Evolutionary conservation across 2,113 vertebrate genomes (phyloP).

Genomic region (Larimichthys crocea): DNA sequence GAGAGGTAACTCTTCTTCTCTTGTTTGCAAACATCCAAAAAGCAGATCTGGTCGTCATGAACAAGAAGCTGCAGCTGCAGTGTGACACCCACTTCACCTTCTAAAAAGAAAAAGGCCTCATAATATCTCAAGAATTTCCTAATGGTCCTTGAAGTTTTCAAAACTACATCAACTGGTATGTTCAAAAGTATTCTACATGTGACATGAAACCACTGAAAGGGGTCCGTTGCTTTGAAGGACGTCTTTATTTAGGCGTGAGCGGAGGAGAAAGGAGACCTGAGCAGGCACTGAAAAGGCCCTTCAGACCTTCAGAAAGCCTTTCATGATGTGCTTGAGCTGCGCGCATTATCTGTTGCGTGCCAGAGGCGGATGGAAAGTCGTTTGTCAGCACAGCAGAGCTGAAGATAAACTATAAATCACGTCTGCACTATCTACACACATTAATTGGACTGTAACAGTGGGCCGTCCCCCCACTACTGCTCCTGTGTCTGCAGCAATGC

Average conservation of each 20-base stretch:
- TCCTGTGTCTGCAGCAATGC: constrained; percentile 47
- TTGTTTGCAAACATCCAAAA: background rate
- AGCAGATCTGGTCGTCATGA: background rate
- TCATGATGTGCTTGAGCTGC: constrained; percentile 74
- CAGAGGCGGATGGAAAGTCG: constrained; percentile 59
- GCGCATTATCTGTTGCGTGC: constrained; percentile 69
- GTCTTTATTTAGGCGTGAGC: constrained; percentile 70
- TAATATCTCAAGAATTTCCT: constrained; percentile 65
- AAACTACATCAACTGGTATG: constrained; percentile 48
- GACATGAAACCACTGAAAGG: constrained; percentile 49
- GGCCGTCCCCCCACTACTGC: constrained; percentile 37
- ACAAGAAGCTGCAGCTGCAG: constrained; percentile 50
- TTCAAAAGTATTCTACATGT: constrained; percentile 48
- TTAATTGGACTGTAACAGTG: constrained; percentile 81
- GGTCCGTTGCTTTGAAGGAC: constrained; percentile 57
- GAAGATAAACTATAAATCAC: constrained; percentile 76
- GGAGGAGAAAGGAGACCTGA: constrained; percentile 47
- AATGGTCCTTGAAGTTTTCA: constrained; percentile 69
- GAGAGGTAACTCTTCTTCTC: constrained; percentile 7
- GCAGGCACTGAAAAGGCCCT: constrained; percentile 37
- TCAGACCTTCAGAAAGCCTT: constrained; percentile 46
- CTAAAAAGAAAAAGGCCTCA: constrained; percentile 39
- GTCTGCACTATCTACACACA: constrained; percentile 74
- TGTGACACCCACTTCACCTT: constrained; percentile 26
- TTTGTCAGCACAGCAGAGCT: constrained; percentile 66